A percentile compares a stretch with the other conserved stretches of the same genome.
phyloP scores from a whole-genome alignment of 2,888 invertebrate species.

The Calephelis perditalis region DNA sequence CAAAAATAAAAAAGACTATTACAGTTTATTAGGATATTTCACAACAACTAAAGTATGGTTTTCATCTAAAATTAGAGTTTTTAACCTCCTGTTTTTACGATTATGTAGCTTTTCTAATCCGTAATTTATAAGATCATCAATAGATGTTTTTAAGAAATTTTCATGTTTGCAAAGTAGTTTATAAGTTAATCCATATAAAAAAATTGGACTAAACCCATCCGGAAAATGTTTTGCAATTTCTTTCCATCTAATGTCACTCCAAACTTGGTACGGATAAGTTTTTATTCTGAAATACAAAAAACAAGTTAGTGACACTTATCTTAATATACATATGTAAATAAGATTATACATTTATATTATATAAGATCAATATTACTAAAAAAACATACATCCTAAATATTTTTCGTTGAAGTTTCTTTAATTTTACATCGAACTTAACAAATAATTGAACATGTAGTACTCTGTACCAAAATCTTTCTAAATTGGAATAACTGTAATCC shows the following conservation, averaged over 20 bases:
- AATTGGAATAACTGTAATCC: slow-evolving; percentile 39
- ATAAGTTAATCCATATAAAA: slow-evolving; percentile 41
- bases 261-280: slow-evolving; percentile 45
- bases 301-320: neutral
- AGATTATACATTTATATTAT: too few relatives aligned
- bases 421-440: slow-evolving; percentile 46
- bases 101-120: slow-evolving; percentile 34
- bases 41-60: slow-evolving; percentile 40
- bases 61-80: slow-evolving; percentile 43
- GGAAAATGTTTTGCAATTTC: slow-evolving; percentile 47
- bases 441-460: slow-evolving; percentile 56
- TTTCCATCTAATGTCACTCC: slow-evolving; percentile 63
- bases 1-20: neutral
- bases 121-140: slow-evolving; percentile 41
- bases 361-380: too few relatives aligned
- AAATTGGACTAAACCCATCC: slow-evolving; percentile 50
- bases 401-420: slow-evolving; percentile 41
- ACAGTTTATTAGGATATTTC: slow-evolving; percentile 27
- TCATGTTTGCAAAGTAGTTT: slow-evolving; percentile 29
- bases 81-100: slow-evolving; percentile 41
- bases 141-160: slow-evolving; percentile 39
- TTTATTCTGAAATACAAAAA: slow-evolving; percentile 43
- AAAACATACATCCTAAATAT: slow-evolving; percentile 47
- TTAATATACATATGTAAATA: too few relatives aligned
- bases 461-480: slow-evolving; percentile 51